Evolutionary conservation across 2,113 vertebrate species (phyloP), one percentile per base, ranked within the genome.

Genomic region (Chrysochloris asiatica): DNA sequence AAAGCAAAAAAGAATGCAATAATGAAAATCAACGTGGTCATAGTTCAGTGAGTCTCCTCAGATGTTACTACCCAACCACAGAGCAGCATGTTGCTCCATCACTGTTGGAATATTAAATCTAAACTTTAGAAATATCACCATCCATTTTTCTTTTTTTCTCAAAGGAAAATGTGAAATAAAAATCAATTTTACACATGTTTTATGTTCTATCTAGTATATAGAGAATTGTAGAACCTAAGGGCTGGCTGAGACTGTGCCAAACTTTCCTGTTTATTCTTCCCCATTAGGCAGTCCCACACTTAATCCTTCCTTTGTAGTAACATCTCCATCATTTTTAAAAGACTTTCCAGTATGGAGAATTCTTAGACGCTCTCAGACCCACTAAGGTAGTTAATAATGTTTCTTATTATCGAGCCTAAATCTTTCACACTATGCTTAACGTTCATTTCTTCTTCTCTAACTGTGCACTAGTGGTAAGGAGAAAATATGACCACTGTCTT

Each of bases 361-460:
- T 95, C 89, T 76, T 77, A 87, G 50, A 56, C 71, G 89, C 56
- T 69, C 75, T 94, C 83, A 67, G 89, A 92, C 87, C 61, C 73
- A 89, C 83, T 79, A 94, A 84, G 92, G 82, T 91, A 95, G 92
- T 96, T 93, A 95, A 93, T 95, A 97, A 94, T 84, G 94, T 95
- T 82, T 90, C 77, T 87, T 93, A 95, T 94, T 96, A 92, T 94
- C 86, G 82, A 91, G 43, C 67, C 92, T 94, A 92, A 94, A 95
- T 95, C 89, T 87, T 94, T 93, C 87, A 79, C 50, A 47, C 50
- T 47, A 54, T 61, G 63, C 79, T 94, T 65, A 91, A 93, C 85
- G 82, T 52, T 88, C 91, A 77, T 86, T 92, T 84, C 72, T 94
- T 91, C 73, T 78, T 76, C 65, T 90, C 86, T 93, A 50, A 65